Evolutionary conservation across 2,113 vertebrate genomes (phyloP), one percentile per base, ranked within the genome.

Genomic region (Herpailurus yagouaroundi): DNA sequence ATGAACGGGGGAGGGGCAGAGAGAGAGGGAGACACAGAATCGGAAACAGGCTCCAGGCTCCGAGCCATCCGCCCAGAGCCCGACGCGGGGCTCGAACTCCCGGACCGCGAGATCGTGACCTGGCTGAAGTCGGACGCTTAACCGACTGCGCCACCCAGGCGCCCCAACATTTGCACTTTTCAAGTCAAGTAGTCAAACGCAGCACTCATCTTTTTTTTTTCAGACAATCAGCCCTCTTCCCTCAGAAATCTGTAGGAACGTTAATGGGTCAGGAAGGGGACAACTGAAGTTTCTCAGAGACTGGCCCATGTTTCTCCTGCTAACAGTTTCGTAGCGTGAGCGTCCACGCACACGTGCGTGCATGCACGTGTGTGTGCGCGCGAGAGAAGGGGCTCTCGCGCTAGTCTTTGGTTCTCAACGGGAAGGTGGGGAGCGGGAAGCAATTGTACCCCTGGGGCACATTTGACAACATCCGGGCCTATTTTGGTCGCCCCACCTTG

Each of bases 101-200:
- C n/a, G n/a, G n/a, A n/a, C n/a, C n/a, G n/a, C n/a, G n/a, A n/a
- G n/a, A n/a, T n/a, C n/a, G n/a, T n/a, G n/a, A n/a, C n/a, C n/a
- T n/a, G n/a, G n/a, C n/a, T n/a, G n/a, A n/a, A n/a, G n/a, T n/a
- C n/a, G n/a, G n/a, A n/a, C n/a, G n/a, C n/a, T n/a, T n/a, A n/a
- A n/a, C n/a, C n/a, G n/a, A n/a, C n/a, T n/a, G n/a, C n/a, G n/a
- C n/a, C n/a, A n/a, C n/a, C n/a, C n/a, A n/a, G n/a, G n/a, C n/a
- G n/a, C n/a, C n/a, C n/a, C 83, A 66, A 60, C 57, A 55, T 66
- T 36, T 57, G 31, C 9, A n/a, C 33, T 79, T 5, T 57, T 33
- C 31, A n/a, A 45, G 50, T 4, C 0, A 1, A 0, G 1, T 63
- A 6, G 45, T 6, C 18, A 3, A 5, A 2, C 11, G 68, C n/a